A percentile compares a stretch with the other conserved stretches of the same genome.
phyloP scores from a whole-genome alignment of 2,888 invertebrate genomes.

The Troilus luridus region DNA sequence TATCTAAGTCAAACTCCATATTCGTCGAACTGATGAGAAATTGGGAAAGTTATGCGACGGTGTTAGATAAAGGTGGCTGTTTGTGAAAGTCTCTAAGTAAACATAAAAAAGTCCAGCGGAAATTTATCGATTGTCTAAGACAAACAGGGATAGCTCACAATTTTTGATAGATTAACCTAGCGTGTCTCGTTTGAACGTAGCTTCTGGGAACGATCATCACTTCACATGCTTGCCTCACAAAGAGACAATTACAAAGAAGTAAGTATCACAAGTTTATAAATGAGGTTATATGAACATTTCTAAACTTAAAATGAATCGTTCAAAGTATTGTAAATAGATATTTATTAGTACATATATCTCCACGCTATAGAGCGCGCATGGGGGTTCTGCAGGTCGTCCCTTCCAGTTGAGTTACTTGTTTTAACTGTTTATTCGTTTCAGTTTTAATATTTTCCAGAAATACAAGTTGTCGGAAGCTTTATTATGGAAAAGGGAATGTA shows the following conservation, averaged over 20 bases:
- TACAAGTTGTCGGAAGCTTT: too few species aligned
- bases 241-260: slow-evolving; percentile 14
- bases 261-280: not conserved
- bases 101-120: not conserved
- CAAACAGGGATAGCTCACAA: not conserved
- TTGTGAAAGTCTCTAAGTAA: slow-evolving; percentile 3
- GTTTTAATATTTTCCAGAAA: too few species aligned
- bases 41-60: not conserved
- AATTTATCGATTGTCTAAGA: not conserved
- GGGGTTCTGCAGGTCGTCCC: too few species aligned
- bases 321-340: too few species aligned
- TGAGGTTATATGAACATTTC: not conserved
- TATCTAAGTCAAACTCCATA: not conserved
- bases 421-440: too few species aligned
- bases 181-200: not conserved
- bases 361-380: too few species aligned
- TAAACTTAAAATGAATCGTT: too few species aligned
- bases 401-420: too few species aligned
- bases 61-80: not conserved
- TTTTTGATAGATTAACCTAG: slow-evolving; percentile 18
- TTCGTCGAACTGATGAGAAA: not conserved
- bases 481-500: too few species aligned
- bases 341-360: too few species aligned
- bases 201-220: not conserved
- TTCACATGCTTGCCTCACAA: not conserved